Base-by-base conservation (phyloP, 1,140 invertebrate genomes). In the Rhopalosiphum padi region DNA sequence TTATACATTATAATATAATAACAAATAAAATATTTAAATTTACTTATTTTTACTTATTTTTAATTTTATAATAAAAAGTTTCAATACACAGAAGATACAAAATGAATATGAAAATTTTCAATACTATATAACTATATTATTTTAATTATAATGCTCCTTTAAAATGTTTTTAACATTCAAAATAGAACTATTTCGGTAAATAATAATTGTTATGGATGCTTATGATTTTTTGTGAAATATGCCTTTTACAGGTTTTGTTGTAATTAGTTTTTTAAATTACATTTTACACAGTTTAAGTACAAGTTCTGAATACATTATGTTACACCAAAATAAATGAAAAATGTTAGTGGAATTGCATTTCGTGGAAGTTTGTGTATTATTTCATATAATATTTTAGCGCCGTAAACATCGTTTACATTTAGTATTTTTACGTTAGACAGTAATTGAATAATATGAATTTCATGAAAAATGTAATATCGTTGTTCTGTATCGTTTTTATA, bases 251-350 rank as follows among this genome's bases (percentile, higher is more conserved):
- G n/a, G 60, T 77, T 77, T 35, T n/a, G 30, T n/a, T 15, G 60
- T 77, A 77, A 77, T 77, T 77, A 77, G 60, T 77, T 77, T 77
- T 68, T n/a, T 77, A n/a, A 77, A 77, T 77, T 77, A 77, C 60
- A 18, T 77, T 77, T 77, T 77, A n/a, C 60, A 21, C 60, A n/a
- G 60, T 35, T n/a, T n/a, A 77, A n/a, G n/a, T n/a, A n/a, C 11
- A 25, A 60, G 25, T n/a, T 68, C 60, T 68, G 60, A 77, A n/a
- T 77, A n/a, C 11, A 77, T n/a, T 77, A 77, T 35, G n/a, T 18
- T n/a, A 30, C 60, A 30, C 60, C 60, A 30, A 77, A n/a, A 35
- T 77, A 77, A 77, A 77, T n/a, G 60, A 77, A 77, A 77, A 77
- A 77, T 77, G 30, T 77, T 18, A n/a, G 30, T 5, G 30, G 30